Conservation (phyloP, 2,797 vertebrate genomes). For the Thamnophis elegans region DNA sequence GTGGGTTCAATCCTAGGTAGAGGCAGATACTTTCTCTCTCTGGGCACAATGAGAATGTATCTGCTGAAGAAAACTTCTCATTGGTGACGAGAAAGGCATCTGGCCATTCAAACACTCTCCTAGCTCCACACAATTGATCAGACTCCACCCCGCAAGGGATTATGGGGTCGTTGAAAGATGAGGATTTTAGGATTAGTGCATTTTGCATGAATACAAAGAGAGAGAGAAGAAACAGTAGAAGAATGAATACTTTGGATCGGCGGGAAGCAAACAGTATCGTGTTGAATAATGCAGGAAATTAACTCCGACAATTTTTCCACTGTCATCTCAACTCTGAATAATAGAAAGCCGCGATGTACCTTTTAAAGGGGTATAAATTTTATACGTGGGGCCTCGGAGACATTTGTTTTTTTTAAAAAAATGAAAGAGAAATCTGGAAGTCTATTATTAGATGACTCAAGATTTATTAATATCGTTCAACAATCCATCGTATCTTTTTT, state of each 20-base stretch:
- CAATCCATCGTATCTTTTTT: background rate
- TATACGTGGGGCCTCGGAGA: background rate
- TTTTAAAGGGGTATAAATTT: conserved; percentile 4
- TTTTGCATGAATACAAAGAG: background rate
- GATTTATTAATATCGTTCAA: conserved; percentile 8
- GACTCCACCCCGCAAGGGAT: no score
- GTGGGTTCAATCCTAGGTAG: no score
- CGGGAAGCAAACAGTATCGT: background rate
- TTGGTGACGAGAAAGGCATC: no score
- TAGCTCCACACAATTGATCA: no score
- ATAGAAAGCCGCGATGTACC: background rate
- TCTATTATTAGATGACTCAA: background rate
- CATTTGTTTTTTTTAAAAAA: background rate
- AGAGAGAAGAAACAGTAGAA: background rate
- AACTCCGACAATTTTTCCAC: background rate
- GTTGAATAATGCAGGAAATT: conserved; percentile 5
- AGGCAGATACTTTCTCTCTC: no score
- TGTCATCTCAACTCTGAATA: background rate
- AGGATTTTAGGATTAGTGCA: background rate
- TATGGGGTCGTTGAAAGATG: no score
- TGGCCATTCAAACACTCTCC: no score
- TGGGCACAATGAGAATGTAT: no score
- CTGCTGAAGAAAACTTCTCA: no score
- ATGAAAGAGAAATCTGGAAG: background rate
- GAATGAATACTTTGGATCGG: background rate